These are phyloP conservation scores for Eupithecia abbreviata DNA, from an alignment of 2,888 invertebrate genomes.

Conservation along the genomic window DNA sequence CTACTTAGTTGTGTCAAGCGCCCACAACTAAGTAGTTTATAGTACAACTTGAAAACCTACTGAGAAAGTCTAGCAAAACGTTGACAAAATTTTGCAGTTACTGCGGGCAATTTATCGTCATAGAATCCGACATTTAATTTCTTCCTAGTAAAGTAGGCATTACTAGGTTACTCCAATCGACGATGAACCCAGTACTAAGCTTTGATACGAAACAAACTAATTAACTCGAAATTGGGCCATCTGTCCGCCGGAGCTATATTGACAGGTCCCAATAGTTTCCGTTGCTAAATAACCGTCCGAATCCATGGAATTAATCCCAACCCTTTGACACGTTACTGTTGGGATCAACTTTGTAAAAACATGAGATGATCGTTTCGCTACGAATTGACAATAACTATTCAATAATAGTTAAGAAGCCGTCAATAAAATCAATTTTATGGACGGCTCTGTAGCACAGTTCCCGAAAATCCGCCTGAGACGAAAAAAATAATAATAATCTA, in stretches of 20 bases:
- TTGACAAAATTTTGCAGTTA: neutral
- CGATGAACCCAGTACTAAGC: constrained; percentile 13
- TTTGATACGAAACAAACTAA: constrained; percentile 45
- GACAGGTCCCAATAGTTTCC: constrained; percentile 46
- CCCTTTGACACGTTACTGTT: constrained; percentile 31
- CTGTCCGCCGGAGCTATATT: constrained; percentile 41
- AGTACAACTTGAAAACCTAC: neutral
- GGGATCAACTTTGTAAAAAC: neutral
- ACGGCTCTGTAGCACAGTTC: neutral
- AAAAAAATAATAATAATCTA: too few species aligned
- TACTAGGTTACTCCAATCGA: neutral
- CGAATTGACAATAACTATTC: neutral
- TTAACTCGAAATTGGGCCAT: constrained; percentile 44
- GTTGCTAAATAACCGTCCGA: constrained; percentile 47
- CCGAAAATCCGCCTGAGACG: neutral
- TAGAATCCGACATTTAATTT: neutral
- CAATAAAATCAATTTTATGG: too few species aligned
- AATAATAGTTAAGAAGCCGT: too few species aligned
- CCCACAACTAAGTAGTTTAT: too few species aligned
- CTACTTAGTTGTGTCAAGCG: neutral
- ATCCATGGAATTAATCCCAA: constrained; percentile 37
- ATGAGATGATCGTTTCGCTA: neutral
- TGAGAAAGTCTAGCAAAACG: neutral
- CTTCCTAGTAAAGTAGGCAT: neutral
- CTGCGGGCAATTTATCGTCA: neutral